Conservation (phyloP, 2,113 vertebrate genomes). For the Tupaia tana region DNA sequence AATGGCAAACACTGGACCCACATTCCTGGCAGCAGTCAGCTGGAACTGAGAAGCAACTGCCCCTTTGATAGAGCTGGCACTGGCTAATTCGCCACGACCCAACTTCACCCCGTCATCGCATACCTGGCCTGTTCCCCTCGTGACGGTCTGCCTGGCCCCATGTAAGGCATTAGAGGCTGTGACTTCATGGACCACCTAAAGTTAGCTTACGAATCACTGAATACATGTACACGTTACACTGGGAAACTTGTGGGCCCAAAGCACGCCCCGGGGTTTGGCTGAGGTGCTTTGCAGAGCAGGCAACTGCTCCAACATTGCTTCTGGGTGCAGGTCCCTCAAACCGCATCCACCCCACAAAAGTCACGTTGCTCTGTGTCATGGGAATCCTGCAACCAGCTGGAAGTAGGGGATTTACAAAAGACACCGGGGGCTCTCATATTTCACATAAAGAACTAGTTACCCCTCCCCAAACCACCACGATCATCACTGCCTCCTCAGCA, state of each 20-base stretch:
- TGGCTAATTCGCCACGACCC: neutral
- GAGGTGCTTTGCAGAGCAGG: neutral
- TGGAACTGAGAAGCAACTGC: neutral
- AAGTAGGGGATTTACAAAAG: neutral
- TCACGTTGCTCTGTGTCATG: neutral
- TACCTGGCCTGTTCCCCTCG: neutral
- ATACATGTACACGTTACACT: neutral
- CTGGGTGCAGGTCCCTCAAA: neutral
- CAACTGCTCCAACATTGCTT: neutral
- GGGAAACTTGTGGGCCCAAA: neutral
- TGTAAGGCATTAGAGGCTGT: neutral
- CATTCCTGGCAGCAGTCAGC: neutral
- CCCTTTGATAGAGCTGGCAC: neutral
- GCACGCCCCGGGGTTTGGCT: neutral
- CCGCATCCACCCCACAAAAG: neutral
- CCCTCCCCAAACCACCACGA: neutral
- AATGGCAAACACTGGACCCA: neutral
- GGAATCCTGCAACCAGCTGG: neutral
- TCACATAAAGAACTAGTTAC: neutral
- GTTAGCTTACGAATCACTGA: neutral
- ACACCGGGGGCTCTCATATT: neutral
- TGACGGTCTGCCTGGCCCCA: neutral
- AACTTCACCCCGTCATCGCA: neutral
- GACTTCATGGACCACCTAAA: neutral
- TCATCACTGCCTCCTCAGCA: neutral